Percentiles rank a stretch among this genome's conserved stretches.
phyloP scores from a whole-genome alignment of 1,140 invertebrate genomes.

The Elymnias hypermnestra region DNA sequence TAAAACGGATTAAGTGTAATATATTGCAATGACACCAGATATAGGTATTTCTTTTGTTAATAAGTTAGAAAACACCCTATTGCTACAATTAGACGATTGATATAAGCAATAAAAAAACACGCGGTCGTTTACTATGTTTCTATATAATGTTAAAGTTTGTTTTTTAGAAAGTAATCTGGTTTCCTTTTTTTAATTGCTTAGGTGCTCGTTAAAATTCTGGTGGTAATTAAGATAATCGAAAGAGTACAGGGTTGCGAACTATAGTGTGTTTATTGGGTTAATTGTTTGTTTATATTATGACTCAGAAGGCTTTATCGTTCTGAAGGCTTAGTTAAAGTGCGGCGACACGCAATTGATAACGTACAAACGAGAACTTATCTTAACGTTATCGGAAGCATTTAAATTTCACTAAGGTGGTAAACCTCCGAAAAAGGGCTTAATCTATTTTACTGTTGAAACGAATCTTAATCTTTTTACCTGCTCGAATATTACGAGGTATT shows the following conservation, averaged over 20 bases:
- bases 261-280: slow-evolving; percentile 12
- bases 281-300: slow-evolving; percentile 9
- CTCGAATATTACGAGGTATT: slow-evolving; percentile 31
- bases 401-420: slow-evolving; percentile 1
- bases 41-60: too few relatives aligned
- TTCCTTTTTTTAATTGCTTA: not conserved
- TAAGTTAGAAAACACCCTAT: too few relatives aligned
- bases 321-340: slow-evolving; percentile 23
- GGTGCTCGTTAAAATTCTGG: not conserved
- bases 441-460: slow-evolving; percentile 10
- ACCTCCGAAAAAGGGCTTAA: slow-evolving; percentile 6
- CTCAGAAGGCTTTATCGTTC: slow-evolving; percentile 31
- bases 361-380: not conserved
- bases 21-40: too few relatives aligned
- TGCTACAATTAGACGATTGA: too few relatives aligned
- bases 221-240: slow-evolving; percentile 24
- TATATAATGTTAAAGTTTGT: too few relatives aligned
- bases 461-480: slow-evolving; percentile 21
- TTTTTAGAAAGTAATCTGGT: too few relatives aligned
- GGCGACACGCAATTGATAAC: slow-evolving; percentile 1
- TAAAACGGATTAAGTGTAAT: too few relatives aligned
- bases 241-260: slow-evolving; percentile 40
- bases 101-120: too few relatives aligned
- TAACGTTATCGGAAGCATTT: not conserved
- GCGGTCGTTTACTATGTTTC: too few relatives aligned